Conservation (phyloP, 2,113 vertebrate species). For the Sporophila hypoxantha region DNA sequence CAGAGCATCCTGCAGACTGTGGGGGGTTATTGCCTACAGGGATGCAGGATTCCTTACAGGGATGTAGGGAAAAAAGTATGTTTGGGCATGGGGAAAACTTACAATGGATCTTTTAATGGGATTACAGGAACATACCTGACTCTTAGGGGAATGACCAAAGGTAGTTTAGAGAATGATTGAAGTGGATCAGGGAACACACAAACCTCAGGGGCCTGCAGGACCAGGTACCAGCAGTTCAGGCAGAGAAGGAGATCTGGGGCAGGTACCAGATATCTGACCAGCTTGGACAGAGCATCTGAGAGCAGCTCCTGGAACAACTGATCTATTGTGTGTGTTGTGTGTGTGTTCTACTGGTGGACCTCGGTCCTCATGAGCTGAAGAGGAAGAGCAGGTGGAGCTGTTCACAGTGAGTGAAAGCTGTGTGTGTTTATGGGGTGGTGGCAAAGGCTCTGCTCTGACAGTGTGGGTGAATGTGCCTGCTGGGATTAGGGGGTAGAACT, state of each 20-base stretch:
- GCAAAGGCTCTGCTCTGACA: background rate
- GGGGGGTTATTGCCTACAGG: background rate
- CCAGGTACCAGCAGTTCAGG: background rate
- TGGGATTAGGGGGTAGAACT: background rate
- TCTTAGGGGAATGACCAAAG: background rate
- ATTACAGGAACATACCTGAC: background rate
- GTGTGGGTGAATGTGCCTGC: accelerated
- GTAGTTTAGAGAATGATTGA: background rate
- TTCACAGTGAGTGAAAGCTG: background rate
- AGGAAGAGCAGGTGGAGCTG: background rate
- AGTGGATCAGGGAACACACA: background rate
- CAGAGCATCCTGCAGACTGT: background rate
- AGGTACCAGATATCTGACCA: background rate
- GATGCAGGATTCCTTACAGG: background rate
- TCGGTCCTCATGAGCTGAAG: background rate
- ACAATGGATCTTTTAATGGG: background rate
- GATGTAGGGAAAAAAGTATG: background rate
- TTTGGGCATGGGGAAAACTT: background rate
- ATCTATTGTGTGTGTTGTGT: too few species aligned
- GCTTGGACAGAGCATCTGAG: background rate
- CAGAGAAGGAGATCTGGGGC: background rate
- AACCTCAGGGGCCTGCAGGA: background rate
- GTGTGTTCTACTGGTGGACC: accelerated
- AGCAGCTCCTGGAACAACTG: background rate
- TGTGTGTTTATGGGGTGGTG: background rate